These are phyloP conservation scores for Tretioscincus oriximinensis DNA, from an alignment of 2,113 vertebrate species.

Conservation along the genomic window DNA sequence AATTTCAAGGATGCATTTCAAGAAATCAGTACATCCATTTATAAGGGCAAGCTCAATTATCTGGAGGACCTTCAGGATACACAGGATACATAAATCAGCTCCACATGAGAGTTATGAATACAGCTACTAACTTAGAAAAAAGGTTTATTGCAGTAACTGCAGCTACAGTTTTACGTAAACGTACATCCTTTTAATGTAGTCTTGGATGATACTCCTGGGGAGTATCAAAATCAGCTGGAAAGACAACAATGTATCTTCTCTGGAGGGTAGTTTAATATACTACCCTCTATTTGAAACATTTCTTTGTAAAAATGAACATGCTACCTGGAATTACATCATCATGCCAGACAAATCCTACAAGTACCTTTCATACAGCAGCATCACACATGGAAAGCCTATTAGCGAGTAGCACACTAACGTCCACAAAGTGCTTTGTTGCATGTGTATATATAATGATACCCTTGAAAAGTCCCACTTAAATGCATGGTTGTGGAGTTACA, in stretches of 20 bases:
- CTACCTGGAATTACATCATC: background rate
- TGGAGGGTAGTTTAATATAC: background rate
- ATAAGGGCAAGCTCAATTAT: background rate
- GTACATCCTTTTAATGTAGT: background rate
- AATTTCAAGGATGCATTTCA: background rate
- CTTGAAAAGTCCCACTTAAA: constrained; percentile 33
- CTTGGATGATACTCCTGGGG: background rate
- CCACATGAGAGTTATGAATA: background rate
- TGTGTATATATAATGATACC: background rate
- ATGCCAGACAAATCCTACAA: background rate
- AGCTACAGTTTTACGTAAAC: background rate
- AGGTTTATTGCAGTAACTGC: background rate
- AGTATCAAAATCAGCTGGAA: background rate
- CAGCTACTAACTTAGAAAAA: background rate
- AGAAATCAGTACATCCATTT: background rate
- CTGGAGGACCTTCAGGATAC: background rate
- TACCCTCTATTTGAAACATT: background rate
- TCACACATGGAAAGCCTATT: background rate
- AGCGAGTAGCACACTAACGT: background rate
- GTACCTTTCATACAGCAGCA: background rate
- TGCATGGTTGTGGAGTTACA: background rate
- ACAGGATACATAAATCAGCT: background rate
- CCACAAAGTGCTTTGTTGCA: background rate
- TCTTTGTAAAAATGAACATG: background rate
- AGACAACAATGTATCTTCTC: background rate